Base-by-base conservation (phyloP, 2,888 invertebrate species). In the Sinotaia quadrata region DNA sequence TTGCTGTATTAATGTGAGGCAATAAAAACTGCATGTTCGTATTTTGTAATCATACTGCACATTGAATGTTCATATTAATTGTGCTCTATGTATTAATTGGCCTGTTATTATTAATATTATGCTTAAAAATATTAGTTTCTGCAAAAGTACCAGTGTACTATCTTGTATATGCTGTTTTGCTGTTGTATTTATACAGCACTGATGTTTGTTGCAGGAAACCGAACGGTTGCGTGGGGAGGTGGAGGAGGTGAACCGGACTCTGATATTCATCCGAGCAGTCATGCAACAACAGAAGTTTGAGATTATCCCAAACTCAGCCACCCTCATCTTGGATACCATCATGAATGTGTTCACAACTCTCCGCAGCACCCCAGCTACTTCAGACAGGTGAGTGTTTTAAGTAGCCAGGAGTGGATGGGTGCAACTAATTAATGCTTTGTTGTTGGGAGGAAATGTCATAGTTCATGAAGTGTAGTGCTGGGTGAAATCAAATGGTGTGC, bases 301-400 rank as follows among this genome's bases (percentile, higher is more conserved):
- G 90, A 95, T 97, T 92, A 90, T 97, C 81, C 95, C 96, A 2
- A 96, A 95, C 75, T 95, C 96, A 89, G 96, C 96, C 74, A 96
- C 96, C 60, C 94, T 97, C 83, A 94, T 97, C 75, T 91, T 97
- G 87, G 97, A 97, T 89, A 95, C 94, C 67, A 94, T 97, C 78
- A 94, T 95, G 86, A 86, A 86, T 67, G 79, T 87, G 60, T 84
- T 82, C 74, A 80, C 76, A 12, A 74, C 84, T 34, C 77, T 86
- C 31, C 78, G 81, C 71, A 84, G 79, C 71, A 56, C 84, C 79
- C 76, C 82, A 82, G 75, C 72, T 60, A 81, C 81, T 27, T 81
- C 84, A 49, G 85, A 85, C 66, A 86, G 85, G 86, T 86, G 68
- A 51, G 72, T 15, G 21, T 10, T 54, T 7, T n/a, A n/a, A n/a